Base-by-base conservation (phyloP, 1,140 invertebrate genomes). In the Drosophila albomicans region DNA sequence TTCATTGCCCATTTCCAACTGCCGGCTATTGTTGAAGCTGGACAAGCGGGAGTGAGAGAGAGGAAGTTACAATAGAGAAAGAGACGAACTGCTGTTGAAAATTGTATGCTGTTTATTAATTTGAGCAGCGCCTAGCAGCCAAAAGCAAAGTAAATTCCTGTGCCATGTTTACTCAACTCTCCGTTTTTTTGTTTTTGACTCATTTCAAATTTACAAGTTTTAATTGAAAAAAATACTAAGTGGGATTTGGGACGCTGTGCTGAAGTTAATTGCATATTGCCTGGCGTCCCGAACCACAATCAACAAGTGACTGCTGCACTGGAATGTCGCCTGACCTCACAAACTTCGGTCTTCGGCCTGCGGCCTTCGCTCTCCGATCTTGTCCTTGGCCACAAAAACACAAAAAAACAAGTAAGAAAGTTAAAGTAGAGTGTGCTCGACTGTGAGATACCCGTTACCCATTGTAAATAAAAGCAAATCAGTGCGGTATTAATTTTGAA, bases 201-300 rank as follows among this genome's bases (percentile, higher is more conserved):
- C 61, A 64, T 71, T 71, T 56, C 43, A 72, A 66, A 72, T 72
- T 66, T 66, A 66, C 62, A 72, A 72, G 62, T 66, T 66, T 72
- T 72, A 72, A 72, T 72, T 73, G 70, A 67, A 73, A 61, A 69
- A 66, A 64, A 41, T 35, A 61, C 56, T 16, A 43, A 61, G 56
- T 68, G 65, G 20, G 32, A 61, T 69, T 54, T 54, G 48, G 13
- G 16, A 25, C 3, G 3, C 10, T 38, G 35, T 8, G 30, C 5
- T 32, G 30, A 16, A 5, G 35, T 43, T 56, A 41, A 70, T 54
- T 32, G 30, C 7, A 45, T 62, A 62, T 70, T 41, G 28, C 57
- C 62, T 25, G 20, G 48, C 58, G 58, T 20, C 38, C 28, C 46
- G 52, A 25, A 32, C 30, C 41, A 67, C 65, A 68, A 68, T 68